Evolutionary conservation across 2,113 vertebrate species (phyloP).

Genomic region (Aegotheles bennettii): DNA sequence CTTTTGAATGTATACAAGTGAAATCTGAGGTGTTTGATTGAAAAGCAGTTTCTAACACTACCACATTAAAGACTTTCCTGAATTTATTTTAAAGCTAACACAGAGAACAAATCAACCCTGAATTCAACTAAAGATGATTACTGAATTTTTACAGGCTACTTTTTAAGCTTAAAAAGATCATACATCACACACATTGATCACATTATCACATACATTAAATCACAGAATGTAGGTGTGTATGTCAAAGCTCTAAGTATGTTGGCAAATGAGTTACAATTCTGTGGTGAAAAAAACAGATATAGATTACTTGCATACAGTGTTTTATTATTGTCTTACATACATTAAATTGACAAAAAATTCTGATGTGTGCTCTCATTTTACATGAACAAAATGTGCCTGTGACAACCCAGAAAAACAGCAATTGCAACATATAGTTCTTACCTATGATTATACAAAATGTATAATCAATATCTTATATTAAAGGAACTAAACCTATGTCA

Average conservation of each 20-base stretch:
- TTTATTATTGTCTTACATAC: background rate
- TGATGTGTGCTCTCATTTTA: background rate
- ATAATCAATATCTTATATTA: background rate
- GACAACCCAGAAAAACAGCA: background rate
- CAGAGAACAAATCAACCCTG: background rate
- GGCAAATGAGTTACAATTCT: background rate
- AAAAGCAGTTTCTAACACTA: background rate
- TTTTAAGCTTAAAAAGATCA: background rate
- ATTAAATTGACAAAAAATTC: background rate
- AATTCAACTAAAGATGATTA: background rate
- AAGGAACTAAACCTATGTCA: background rate
- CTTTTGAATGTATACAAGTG: background rate
- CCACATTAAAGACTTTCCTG: background rate
- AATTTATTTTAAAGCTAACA: background rate
- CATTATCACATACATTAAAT: background rate
- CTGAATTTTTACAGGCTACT: background rate
- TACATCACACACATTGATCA: background rate
- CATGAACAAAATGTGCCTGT: background rate
- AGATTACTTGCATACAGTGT: background rate
- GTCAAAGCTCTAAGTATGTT: background rate
- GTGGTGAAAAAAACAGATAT: background rate
- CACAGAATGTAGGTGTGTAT: background rate
- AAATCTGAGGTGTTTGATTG: background rate
- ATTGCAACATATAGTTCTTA: background rate
- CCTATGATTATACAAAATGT: background rate